Evolutionary conservation across 2,113 vertebrate species (phyloP).

Genomic region (Athene cunicularia): DNA sequence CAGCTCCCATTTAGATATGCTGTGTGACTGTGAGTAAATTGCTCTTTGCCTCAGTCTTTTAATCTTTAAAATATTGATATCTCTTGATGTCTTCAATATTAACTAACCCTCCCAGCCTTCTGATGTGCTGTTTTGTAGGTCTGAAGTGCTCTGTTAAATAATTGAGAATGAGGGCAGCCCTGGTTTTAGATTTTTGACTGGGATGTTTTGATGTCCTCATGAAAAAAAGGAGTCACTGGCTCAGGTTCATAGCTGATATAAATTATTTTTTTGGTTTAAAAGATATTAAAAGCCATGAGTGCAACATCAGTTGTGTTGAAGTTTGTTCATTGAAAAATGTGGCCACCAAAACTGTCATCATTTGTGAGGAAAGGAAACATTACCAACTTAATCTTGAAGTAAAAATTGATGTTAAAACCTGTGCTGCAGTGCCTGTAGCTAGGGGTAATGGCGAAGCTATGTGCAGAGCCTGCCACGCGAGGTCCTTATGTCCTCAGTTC

Average conservation of each 20-base stretch:
- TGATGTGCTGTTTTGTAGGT: not conserved
- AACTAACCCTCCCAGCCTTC: not conserved
- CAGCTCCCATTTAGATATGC: fast-evolving
- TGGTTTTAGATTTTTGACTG: not conserved
- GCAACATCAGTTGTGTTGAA: fast-evolving
- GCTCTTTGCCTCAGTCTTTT: not conserved
- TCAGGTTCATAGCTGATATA: not conserved
- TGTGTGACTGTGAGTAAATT: not conserved
- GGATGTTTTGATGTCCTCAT: not conserved
- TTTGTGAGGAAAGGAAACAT: not conserved
- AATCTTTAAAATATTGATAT: not conserved
- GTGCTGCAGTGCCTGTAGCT: not conserved
- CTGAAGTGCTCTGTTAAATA: not conserved
- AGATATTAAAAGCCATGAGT: not conserved
- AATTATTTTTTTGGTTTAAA: not conserved
- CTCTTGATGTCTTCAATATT: not conserved
- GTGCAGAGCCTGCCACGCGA: conserved; percentile 28
- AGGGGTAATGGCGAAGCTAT: fast-evolving
- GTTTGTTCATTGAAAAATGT: not conserved
- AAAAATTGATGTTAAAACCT: not conserved
- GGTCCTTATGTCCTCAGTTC: conserved; percentile 3
- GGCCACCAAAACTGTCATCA: fast-evolving
- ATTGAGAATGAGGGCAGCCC: not conserved
- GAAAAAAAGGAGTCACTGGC: not conserved
- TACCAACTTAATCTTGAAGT: not conserved